These are phyloP conservation scores for Incurvaria masculella DNA, from an alignment of 2,888 invertebrate genomes.

Conservation along the genomic window DNA sequence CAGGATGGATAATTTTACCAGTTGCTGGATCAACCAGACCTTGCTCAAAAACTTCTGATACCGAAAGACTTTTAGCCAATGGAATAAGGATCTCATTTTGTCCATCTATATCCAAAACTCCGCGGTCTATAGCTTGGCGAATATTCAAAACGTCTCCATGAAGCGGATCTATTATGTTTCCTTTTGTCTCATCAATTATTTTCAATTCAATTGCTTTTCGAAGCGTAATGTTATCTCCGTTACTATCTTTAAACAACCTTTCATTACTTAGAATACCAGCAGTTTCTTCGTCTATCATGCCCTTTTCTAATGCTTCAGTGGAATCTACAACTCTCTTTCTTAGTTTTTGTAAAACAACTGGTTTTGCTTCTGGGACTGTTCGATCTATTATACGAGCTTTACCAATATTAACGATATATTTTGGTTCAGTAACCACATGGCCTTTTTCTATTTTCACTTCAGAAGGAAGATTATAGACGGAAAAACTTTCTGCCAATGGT, in stretches of 20 bases:
- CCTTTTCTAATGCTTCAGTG: slow-evolving; percentile 72
- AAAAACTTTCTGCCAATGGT: background rate
- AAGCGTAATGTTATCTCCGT: slow-evolving; percentile 65
- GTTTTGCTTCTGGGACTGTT: slow-evolving; percentile 62
- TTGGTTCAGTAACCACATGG: slow-evolving; percentile 60
- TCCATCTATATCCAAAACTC: slow-evolving; percentile 74
- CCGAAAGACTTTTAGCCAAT: slow-evolving; percentile 72
- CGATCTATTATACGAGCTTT: slow-evolving; percentile 55
- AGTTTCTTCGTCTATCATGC: slow-evolving; percentile 74
- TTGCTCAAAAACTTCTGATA: slow-evolving; percentile 81
- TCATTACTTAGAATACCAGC: slow-evolving; percentile 65
- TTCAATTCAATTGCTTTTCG: slow-evolving; percentile 70
- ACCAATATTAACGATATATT: slow-evolving; percentile 63
- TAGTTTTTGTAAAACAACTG: slow-evolving; percentile 73
- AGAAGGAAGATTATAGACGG: slow-evolving; percentile 31
- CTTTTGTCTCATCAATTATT: slow-evolving; percentile 68
- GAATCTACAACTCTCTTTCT: slow-evolving; percentile 73
- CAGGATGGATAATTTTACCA: slow-evolving; percentile 81
- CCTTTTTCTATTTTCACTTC: slow-evolving; percentile 57
- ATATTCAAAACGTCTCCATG: slow-evolving; percentile 77
- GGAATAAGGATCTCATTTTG: slow-evolving; percentile 77
- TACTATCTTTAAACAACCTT: slow-evolving; percentile 52
- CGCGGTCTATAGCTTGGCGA: slow-evolving; percentile 78
- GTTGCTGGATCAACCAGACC: slow-evolving; percentile 75
- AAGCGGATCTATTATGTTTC: slow-evolving; percentile 80